Evolutionary conservation across 2,797 vertebrate species (phyloP), one percentile per base, ranked within the genome.

Genomic region (Syngnathus rostellatus): DNA sequence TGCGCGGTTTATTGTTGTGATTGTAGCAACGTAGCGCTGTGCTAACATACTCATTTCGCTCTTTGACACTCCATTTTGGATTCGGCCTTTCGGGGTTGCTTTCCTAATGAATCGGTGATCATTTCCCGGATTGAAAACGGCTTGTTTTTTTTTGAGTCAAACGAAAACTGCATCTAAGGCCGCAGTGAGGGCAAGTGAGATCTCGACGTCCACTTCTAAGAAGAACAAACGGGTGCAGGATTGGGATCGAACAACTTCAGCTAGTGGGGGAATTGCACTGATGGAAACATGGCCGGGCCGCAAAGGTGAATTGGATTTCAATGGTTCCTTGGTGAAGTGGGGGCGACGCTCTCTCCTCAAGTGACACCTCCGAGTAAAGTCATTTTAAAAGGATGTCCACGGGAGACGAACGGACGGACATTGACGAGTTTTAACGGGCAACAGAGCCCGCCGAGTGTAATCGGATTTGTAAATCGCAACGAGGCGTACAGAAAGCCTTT

Each of bases 381-480:
- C 54, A 31, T 57, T 31, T 57, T 31, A 6, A 57, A 57, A 57
- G 23, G 6, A 23, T 6, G 12, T 57, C 54, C 53, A 25, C 53
- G 31, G 31, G 31, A 3, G 31, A 31, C 31, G 31, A 31, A 31
- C 31, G 31, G 31, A 31, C 31, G 31, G 3, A 31, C 31, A 31
- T 4, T 4, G 31, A 31, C 31, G 23, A 31, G 14, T 12, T 57
- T 2, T 25, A 6, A 31, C 53, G 23, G 37, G 21, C 38, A 63
- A 63, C 21, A 63, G 16, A 25, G 43, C n/a, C 12, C 14, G 41
- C 9, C 3, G 41, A 63, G 40, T 73, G 74, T 88, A 86, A 89
- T 77, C 77, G 72, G 77, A 85, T 87, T 83, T 86, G 83, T 77
- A 86, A 85, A 88, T 78, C 80, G 78, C 82, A 86, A 89, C 82